Base-by-base conservation (phyloP, 2,113 vertebrate species). In the Indicator indicator region DNA sequence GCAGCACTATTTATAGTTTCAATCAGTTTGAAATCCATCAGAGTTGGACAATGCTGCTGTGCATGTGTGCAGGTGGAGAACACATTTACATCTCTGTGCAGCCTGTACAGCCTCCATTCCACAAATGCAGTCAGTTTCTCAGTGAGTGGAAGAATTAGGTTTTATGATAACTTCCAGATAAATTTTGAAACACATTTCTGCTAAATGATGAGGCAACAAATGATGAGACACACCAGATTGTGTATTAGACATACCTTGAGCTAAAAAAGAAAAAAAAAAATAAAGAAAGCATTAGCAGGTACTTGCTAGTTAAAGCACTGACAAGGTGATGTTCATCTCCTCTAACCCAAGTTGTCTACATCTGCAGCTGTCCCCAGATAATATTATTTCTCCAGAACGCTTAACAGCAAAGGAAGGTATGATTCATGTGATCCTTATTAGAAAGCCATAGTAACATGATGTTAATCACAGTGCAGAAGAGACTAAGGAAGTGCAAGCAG, bases 21-120 rank as follows among this genome's bases (percentile, higher is more conserved):
- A 96, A 95, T 90, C 92, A 92, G n/a, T 87, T 78, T 97, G 82
- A 94, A 95, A 95, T 96, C 87, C 94, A 91, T 94, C 90, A 88
- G 89, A 93, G 86, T 86, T 93, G 87, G 86, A 94, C 71, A 95
- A 85, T 74, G 82, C 93, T 96, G 90, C 81, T 94, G 75, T 96
- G 84, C 93, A 78, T 86, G 69, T 93, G 88, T 85, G 52, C 96
- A 97, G 96, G 97, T 98, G 96, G 95, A 95, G 93, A 96, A 93
- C 88, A 95, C 74, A 77, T 96, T 92, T 82, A 16, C 67, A 95
- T 94, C 76, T 68, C 79, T 79, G 88, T n/a, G 83, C 81, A 80
- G 77, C 20, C 58, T 73, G 20, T 54, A 71, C 40, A 55, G 48
- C 44, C 59, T 7, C 86, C 48, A 65, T 94, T 96, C 86, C 68